These are phyloP conservation scores for Leuctra nigra DNA, from an alignment of 2,888 invertebrate species.

Conservation along the genomic window DNA sequence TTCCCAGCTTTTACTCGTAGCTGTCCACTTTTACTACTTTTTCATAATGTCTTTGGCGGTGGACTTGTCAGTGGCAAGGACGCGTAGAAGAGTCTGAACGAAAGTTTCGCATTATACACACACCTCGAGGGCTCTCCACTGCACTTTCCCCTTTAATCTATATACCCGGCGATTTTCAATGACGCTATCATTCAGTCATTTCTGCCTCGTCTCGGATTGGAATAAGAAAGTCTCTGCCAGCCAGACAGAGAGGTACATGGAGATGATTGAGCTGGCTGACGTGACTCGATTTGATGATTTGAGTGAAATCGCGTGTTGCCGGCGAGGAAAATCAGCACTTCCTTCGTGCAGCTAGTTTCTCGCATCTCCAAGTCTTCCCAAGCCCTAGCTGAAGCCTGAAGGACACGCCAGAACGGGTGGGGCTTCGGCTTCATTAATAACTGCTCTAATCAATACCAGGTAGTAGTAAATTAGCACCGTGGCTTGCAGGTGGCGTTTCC, in stretches of 20 bases:
- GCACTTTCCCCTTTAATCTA: neutral
- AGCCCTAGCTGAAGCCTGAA: too few species aligned
- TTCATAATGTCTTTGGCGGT: too few species aligned
- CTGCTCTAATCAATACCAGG: conserved; percentile 5
- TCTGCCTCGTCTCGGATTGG: neutral
- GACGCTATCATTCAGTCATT: neutral
- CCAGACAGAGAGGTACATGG: neutral
- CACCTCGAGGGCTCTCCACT: too few species aligned
- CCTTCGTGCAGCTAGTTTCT: neutral
- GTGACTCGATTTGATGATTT: neutral
- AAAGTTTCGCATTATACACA: too few species aligned
- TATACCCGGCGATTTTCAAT: neutral
- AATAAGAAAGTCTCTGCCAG: conserved; percentile 3
- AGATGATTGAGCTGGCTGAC: conserved; percentile 7
- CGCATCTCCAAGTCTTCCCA: neutral
- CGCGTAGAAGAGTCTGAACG: too few species aligned
- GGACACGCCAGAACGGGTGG: conserved; percentile 10
- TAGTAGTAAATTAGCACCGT: too few species aligned
- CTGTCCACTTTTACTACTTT: too few species aligned
- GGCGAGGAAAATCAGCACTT: neutral
- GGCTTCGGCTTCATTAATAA: conserved; percentile 11
- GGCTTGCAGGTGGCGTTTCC: too few species aligned
- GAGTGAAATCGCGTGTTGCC: conserved; percentile 6
- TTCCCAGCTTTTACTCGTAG: too few species aligned
- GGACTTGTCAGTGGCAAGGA: too few species aligned